Evolutionary conservation across 2,797 vertebrate species (phyloP).

Genomic region (Sphaeramia orbicularis): DNA sequence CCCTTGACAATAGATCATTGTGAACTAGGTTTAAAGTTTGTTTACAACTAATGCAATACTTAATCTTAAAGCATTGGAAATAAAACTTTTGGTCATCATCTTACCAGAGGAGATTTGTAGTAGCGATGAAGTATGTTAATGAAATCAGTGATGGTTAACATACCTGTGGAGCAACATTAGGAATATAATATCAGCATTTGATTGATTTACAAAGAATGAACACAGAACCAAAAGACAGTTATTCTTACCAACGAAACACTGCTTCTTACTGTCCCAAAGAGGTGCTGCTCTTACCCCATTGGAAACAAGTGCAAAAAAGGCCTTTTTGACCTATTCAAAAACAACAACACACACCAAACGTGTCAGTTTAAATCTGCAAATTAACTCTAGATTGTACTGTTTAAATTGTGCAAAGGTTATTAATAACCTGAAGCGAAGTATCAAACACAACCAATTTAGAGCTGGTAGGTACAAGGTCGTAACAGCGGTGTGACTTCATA

Average conservation of each 20-base stretch:
- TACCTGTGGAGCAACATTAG: conserved; percentile 81
- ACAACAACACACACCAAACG: neutral
- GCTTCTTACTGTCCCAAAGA: conserved; percentile 97
- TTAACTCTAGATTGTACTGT: neutral
- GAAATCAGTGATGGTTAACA: conserved; percentile 99
- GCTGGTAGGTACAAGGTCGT: conserved; percentile 97
- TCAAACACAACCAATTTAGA: conserved; percentile 98
- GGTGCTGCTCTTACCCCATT: conserved; percentile 97
- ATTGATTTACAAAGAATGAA: neutral
- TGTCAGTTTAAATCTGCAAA: neutral
- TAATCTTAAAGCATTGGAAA: neutral
- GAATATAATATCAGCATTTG: neutral
- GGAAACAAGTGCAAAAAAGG: conserved; percentile 97
- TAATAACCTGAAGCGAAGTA: conserved; percentile 93
- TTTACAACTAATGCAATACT: neutral
- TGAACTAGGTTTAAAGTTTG: neutral
- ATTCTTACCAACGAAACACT: conserved; percentile 95
- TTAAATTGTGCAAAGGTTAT: conserved; percentile 1
- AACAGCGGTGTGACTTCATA: conserved; percentile 98
- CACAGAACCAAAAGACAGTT: conserved; percentile 8
- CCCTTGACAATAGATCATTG: neutral
- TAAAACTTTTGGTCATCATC: conserved; percentile 26
- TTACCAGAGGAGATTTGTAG: conserved; percentile 98
- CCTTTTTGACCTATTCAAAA: conserved; percentile 93
- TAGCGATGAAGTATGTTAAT: conserved; percentile 98